Evolutionary conservation across 2,797 vertebrate genomes (phyloP).

Genomic region (Acanthiza pusilla): DNA sequence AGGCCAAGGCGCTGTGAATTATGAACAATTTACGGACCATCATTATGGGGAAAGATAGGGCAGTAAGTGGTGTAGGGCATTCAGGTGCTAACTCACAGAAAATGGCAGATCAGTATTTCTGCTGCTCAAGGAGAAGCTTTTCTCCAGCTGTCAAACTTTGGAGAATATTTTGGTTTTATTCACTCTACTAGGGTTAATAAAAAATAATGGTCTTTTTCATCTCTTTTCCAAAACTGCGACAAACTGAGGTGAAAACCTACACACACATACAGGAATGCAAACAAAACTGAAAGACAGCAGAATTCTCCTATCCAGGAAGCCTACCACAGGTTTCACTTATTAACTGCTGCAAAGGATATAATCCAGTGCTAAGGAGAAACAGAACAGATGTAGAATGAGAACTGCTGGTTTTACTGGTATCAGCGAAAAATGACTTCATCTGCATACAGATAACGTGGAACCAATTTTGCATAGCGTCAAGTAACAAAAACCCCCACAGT

Average conservation of each 20-base stretch:
- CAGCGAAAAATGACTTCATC: not conserved
- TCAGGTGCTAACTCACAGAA: not conserved
- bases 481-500: not conserved
- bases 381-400: not conserved
- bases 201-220: not conserved
- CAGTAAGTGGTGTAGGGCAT: not conserved
- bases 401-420: not conserved
- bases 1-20: not conserved
- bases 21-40: not conserved
- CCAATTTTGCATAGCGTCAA: not conserved
- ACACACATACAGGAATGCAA: not conserved
- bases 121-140: not conserved
- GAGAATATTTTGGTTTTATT: not conserved
- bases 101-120: not conserved
- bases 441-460: not conserved
- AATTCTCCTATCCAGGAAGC: not conserved
- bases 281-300: not conserved
- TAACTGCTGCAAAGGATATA: not conserved
- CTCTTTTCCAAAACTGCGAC: not conserved
- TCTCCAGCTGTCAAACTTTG: not conserved
- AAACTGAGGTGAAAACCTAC: not conserved
- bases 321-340: not conserved
- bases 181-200: not conserved
- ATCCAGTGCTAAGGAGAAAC: not conserved
- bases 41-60: accelerated